Conservation (phyloP, 2,797 vertebrate genomes). For the Sphenodon punctatus region DNA sequence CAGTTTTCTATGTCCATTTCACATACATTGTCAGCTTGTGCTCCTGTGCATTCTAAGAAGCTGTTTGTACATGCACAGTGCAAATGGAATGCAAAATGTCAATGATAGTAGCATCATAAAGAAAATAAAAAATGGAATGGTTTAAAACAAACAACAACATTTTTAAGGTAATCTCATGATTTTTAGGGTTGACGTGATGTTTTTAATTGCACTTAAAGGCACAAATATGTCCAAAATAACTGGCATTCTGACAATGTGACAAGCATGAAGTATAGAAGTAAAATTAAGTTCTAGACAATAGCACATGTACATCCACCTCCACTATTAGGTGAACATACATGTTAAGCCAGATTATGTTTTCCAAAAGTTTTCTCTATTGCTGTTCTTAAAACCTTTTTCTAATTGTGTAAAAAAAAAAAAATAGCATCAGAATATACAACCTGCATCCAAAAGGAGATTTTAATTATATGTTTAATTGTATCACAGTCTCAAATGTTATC, state of each 20-base stretch:
- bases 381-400: too few relatives aligned
- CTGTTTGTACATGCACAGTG: constrained; percentile 6
- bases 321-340: neutral
- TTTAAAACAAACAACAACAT: too few relatives aligned
- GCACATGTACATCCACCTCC: too few relatives aligned
- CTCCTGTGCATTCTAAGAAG: constrained; percentile 7
- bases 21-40: neutral
- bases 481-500: constrained; percentile 11
- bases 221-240: neutral
- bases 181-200: neutral
- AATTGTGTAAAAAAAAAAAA: neutral
- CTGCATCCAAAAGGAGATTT: constrained; percentile 8
- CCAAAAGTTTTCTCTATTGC: neutral
- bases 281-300: too few relatives aligned
- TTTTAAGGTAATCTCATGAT: too few relatives aligned
- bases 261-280: neutral
- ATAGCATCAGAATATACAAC: too few relatives aligned
- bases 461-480: constrained; percentile 6
- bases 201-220: neutral
- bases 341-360: neutral
- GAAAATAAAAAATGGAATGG: too few relatives aligned
- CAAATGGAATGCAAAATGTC: neutral
- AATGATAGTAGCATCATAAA: too few relatives aligned
- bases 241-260: neutral
- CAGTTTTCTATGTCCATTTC: neutral